Conservation (phyloP, 1,140 invertebrate genomes). For the Agraylea sexmaculata region DNA sequence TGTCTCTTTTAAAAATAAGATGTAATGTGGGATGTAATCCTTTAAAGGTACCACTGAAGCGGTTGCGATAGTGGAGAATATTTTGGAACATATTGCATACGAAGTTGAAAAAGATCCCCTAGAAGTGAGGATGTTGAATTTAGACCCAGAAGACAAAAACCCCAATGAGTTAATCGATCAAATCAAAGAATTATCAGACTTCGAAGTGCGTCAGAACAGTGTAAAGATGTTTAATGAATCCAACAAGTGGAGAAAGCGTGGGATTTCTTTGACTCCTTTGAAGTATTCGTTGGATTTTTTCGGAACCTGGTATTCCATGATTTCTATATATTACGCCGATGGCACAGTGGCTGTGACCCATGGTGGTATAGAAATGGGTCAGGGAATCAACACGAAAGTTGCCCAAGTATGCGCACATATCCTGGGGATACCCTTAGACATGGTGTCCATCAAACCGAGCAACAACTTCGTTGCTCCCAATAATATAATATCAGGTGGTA, state of each 20-base stretch:
- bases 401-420: constrained; percentile 66
- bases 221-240: constrained; percentile 27
- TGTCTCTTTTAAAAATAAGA: too few relatives aligned
- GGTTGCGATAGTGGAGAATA: constrained; percentile 55
- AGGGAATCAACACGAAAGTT: constrained; percentile 53
- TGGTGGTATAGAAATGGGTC: constrained; percentile 63
- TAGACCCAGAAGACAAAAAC: constrained; percentile 36
- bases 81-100: constrained; percentile 75
- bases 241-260: constrained; percentile 59
- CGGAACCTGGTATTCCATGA: constrained; percentile 42
- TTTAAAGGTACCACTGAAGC: too few relatives aligned
- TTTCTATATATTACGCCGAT: constrained; percentile 53
- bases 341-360: constrained; percentile 53
- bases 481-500: constrained; percentile 53
- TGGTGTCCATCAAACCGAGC: constrained; percentile 55
- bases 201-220: too few relatives aligned
- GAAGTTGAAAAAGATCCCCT: constrained; percentile 53
- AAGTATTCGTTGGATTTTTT: constrained; percentile 39
- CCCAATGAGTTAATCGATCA: constrained; percentile 27
- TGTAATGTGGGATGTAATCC: too few relatives aligned
- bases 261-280: constrained; percentile 44
- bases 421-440: constrained; percentile 57
- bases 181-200: constrained; percentile 36
- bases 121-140: constrained; percentile 52
- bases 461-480: constrained; percentile 56